These are phyloP conservation scores for Sitophilus oryzae DNA, from an alignment of 1,140 invertebrate species.

Conservation along the genomic window DNA sequence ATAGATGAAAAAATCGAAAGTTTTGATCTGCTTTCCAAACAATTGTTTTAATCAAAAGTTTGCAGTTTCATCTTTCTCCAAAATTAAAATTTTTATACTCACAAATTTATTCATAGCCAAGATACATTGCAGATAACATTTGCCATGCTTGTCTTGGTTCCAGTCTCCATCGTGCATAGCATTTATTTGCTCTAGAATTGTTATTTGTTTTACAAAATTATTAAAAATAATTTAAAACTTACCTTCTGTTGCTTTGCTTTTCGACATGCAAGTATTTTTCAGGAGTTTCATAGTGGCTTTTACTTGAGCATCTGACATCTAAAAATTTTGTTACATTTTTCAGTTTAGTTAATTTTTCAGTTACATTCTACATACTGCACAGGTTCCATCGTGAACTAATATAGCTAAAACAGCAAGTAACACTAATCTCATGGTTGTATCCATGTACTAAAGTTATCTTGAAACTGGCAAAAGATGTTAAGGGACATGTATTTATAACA, in stretches of 20 bases:
- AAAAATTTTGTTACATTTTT: no score
- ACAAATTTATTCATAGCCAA: constrained; percentile 34
- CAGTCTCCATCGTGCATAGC: constrained; percentile 31
- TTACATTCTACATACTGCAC: constrained; percentile 1
- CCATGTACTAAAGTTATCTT: not conserved
- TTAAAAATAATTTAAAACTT: constrained; percentile 5
- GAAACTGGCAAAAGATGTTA: not conserved
- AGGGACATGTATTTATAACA: not conserved
- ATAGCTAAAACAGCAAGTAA: not conserved
- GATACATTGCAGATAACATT: constrained; percentile 31
- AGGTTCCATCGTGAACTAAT: not conserved
- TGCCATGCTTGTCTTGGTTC: constrained; percentile 26
- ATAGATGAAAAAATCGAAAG: no score
- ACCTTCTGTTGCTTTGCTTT: constrained; percentile 40
- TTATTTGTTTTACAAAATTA: constrained; percentile 7
- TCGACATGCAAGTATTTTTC: constrained; percentile 40
- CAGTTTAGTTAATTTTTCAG: no score
- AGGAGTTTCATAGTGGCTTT: constrained; percentile 37
- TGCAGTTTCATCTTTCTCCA: not conserved
- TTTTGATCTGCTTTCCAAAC: no score
- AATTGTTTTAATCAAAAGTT: no score
- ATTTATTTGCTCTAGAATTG: constrained; percentile 30
- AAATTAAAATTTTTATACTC: constrained; percentile 6
- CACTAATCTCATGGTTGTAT: not conserved
- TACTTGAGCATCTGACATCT: constrained; percentile 41